Evolutionary conservation across 2,113 vertebrate species (phyloP).

Genomic region (Ciconia maguari): DNA sequence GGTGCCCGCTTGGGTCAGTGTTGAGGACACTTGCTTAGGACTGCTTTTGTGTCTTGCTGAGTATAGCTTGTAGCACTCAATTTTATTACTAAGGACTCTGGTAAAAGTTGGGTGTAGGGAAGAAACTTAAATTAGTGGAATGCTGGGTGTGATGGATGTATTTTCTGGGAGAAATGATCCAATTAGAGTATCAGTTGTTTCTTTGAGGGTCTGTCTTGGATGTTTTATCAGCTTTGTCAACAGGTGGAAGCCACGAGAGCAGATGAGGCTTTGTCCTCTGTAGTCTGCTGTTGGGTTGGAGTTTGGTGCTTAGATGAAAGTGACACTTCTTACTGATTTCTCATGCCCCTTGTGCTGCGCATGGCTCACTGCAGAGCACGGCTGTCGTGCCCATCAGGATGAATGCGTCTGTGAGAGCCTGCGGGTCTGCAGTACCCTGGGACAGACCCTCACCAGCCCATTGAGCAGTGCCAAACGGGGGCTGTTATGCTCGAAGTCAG

Average conservation of each 20-base stretch:
- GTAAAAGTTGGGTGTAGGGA: not conserved
- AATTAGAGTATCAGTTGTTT: not conserved
- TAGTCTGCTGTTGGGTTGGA: not conserved
- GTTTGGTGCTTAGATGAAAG: not conserved
- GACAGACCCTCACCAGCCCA: not conserved
- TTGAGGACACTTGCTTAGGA: not conserved
- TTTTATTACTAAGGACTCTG: not conserved
- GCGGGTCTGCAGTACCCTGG: not conserved
- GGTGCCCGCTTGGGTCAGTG: not conserved
- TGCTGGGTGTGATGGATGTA: not conserved
- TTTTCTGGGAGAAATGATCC: not conserved
- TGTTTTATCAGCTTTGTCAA: not conserved
- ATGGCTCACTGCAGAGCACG: not conserved
- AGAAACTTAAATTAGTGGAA: not conserved
- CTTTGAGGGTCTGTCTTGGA: not conserved
- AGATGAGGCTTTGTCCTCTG: not conserved
- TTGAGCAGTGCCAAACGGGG: not conserved
- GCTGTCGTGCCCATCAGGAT: not conserved
- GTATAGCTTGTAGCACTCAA: not conserved
- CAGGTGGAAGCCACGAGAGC: not conserved
- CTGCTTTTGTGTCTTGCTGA: not conserved
- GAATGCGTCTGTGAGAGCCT: accelerated
- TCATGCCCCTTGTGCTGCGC: not conserved
- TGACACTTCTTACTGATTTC: not conserved
- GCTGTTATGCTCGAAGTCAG: not conserved